Conservation (phyloP, 1,140 invertebrate species). For the Saxidomus purpurata region DNA sequence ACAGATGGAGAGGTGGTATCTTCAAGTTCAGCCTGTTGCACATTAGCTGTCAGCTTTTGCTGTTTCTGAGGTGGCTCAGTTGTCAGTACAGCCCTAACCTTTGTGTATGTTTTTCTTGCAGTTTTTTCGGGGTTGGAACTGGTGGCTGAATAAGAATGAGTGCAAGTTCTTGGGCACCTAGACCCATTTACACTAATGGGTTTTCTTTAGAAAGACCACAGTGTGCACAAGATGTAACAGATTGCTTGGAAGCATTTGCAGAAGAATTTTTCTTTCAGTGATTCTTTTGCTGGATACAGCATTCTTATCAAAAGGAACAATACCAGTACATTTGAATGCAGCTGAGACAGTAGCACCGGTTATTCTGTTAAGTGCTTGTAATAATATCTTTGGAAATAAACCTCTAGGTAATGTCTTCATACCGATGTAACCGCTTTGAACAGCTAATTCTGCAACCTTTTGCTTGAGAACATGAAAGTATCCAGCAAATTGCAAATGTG, state of each 20-base stretch:
- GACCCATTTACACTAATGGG: neutral
- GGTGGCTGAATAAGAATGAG: neutral
- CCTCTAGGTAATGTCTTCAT: neutral
- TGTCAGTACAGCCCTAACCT: neutral
- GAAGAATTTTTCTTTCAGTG: neutral
- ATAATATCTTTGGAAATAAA: neutral
- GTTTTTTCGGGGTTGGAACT: neutral
- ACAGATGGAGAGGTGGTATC: neutral
- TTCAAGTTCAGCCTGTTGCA: neutral
- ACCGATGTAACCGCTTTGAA: neutral
- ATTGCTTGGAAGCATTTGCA: neutral
- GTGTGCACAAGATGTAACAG: neutral
- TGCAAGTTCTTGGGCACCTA: neutral
- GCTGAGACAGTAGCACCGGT: neutral
- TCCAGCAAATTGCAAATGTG: neutral
- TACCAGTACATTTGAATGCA: neutral
- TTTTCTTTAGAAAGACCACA: neutral
- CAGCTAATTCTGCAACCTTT: neutral
- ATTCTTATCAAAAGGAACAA: neutral
- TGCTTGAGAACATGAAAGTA: neutral
- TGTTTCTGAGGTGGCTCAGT: neutral
- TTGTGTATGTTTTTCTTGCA: neutral
- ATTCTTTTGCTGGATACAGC: neutral
- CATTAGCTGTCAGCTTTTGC: neutral
- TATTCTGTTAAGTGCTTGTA: neutral